Base-by-base conservation (phyloP, 2,888 invertebrate species). In the Willowsia nigromaculata region DNA sequence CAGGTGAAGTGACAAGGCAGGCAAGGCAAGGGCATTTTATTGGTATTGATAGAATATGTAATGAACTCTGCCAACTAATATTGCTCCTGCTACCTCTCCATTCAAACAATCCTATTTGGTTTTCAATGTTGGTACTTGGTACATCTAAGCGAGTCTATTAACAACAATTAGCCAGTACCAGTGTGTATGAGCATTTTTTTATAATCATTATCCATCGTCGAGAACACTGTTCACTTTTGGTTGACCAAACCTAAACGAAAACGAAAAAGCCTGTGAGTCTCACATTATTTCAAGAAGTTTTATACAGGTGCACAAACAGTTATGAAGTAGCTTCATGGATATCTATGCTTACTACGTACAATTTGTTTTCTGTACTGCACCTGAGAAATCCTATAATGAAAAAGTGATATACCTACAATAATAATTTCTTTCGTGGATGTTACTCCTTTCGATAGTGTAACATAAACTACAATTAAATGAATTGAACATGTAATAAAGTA, bases 21-120 rank as follows among this genome's bases (percentile, higher is more conserved):
- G 47, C 74, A 74, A 84, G 74, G 40, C 84, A 84, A 84, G 84
- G 84, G 74, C 84, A 84, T 84, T 71, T 56, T 43, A 18, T 83
- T 33, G 33, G n/a, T 68, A 22, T 83, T 33, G 65, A 65, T 68
- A 22, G 83, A 83, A 83, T 83, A 65, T n/a, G 30, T 83, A 83
- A 83, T 83, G 83, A 83, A 43, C 50, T 27, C 50, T 27, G 71
- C 18, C 22, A 6, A 56, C 7, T 56, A 50, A 30, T 30, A 22
- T 30, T 30, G 1, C n/a, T 15, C 27, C 30, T 33, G 33, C n/a
- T 30, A 7, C 3, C 30, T 30, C 3, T 65, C 43, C 30, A 62
- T 30, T 1, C 33, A 30, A 65, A 30, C 65, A 65, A 33, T 33
- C 30, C 33, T 65, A 33, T 62, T 65, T 65, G 40, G 9, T 65